phyloP scores from a whole-genome alignment of 35 echinoderm and acorn worm species.

The Heliocidaris erythrogramma region DNA sequence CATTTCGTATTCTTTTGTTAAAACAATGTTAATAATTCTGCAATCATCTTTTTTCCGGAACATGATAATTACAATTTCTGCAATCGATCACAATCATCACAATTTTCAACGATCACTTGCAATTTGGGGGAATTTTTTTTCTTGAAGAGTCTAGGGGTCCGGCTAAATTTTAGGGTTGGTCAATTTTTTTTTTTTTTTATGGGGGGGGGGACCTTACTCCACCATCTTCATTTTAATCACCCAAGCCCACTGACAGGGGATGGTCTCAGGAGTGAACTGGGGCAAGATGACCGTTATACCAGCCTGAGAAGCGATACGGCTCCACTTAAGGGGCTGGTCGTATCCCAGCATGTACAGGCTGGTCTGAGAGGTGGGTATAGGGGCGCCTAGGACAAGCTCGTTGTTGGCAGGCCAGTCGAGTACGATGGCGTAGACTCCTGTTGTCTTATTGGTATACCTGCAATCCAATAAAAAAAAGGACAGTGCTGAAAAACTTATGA shows the following conservation, averaged over 20 bases:
- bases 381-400: slow-evolving; percentile 39
- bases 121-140: no score
- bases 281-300: slow-evolving; percentile 30
- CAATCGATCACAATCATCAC: no score
- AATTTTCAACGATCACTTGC: no score
- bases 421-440: slow-evolving; percentile 61
- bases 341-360: slow-evolving; percentile 57
- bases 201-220: background rate
- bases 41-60: no score
- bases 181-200: background rate
- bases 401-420: slow-evolving; percentile 67
- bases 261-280: slow-evolving; percentile 30
- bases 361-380: slow-evolving; percentile 39
- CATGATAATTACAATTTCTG: no score
- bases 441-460: slow-evolving; percentile 68
- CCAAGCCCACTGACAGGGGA: background rate
- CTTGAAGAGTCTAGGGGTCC: no score
- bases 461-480: background rate
- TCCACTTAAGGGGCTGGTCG: slow-evolving; percentile 36
- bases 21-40: no score
- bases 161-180: no score
- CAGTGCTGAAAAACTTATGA: background rate
- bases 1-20: no score
- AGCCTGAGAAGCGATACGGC: background rate
- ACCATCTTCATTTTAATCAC: background rate